Evolutionary conservation across 2,888 invertebrate species (phyloP).

Genomic region (Philaethria dido): DNA sequence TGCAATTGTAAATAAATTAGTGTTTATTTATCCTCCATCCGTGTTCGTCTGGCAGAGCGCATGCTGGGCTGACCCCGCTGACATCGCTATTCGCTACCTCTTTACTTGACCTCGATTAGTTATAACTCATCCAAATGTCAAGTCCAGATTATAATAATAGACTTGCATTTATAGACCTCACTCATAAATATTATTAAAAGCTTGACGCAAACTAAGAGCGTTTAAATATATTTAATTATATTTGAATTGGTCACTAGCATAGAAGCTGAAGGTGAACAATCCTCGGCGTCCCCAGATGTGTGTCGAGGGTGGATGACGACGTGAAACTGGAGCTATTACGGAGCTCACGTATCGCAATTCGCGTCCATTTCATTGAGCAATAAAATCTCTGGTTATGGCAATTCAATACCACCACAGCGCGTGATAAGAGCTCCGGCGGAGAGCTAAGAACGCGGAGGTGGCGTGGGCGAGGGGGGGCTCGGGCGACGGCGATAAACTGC

Average conservation of each 20-base stretch:
- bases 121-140: conserved; percentile 26
- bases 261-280: not conserved
- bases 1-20: too few relatives aligned
- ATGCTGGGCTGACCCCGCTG: too few relatives aligned
- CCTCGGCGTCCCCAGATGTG: not conserved
- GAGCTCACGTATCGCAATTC: conserved; percentile 34
- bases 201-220: too few relatives aligned
- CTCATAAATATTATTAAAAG: too few relatives aligned
- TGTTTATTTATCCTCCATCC: too few relatives aligned
- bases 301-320: not conserved
- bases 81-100: not conserved
- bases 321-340: conserved; percentile 28
- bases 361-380: conserved; percentile 37
- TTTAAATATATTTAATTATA: not conserved
- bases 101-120: conserved; percentile 24
- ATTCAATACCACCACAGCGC: conserved; percentile 38
- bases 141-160: conserved; percentile 17
- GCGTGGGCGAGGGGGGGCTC: conserved; percentile 7
- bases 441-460: not conserved
- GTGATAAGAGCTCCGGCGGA: conserved; percentile 30
- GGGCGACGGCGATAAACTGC: conserved; percentile 30
- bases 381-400: conserved; percentile 39
- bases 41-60: too few relatives aligned
- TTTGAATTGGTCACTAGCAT: not conserved
- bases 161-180: not conserved